These are phyloP conservation scores for Phaonia tiefii DNA, from an alignment of 2,888 invertebrate genomes.

Conservation along the genomic window DNA sequence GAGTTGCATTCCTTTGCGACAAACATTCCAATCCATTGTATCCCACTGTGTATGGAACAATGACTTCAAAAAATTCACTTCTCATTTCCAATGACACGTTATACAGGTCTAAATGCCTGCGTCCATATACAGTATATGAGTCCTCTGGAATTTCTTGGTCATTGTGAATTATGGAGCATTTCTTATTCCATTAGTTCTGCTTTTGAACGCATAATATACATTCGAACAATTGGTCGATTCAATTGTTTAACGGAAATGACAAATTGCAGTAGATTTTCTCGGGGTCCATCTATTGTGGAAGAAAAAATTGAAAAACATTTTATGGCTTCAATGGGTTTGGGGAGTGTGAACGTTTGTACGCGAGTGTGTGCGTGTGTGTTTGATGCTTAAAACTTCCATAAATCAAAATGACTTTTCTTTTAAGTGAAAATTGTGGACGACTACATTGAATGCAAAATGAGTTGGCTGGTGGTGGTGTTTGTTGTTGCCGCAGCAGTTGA, in stretches of 20 bases:
- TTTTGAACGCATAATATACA: constrained; percentile 6
- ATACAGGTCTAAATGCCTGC: neutral
- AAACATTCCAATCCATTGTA: constrained; percentile 6
- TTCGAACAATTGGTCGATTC: constrained; percentile 21
- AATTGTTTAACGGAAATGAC: constrained; percentile 48
- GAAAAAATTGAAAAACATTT: neutral
- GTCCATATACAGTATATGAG: neutral
- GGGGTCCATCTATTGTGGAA: neutral
- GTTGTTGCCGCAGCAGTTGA: too few relatives aligned
- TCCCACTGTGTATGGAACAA: neutral
- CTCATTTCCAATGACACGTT: neutral
- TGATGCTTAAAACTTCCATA: neutral
- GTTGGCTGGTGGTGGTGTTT: too few relatives aligned
- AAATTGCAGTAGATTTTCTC: constrained; percentile 37
- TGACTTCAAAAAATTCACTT: neutral
- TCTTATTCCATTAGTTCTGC: constrained; percentile 34
- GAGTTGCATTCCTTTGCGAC: neutral
- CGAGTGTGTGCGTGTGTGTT: neutral
- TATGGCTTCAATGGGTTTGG: too few relatives aligned
- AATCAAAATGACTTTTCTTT: constrained; percentile 27
- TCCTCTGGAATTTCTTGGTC: constrained; percentile 31
- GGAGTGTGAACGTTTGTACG: neutral
- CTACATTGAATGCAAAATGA: too few relatives aligned
- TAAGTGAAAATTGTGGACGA: constrained; percentile 4
- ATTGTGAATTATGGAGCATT: constrained; percentile 38